These are phyloP conservation scores for Lamellibrachia columna DNA, from an alignment of 2,888 invertebrate genomes.

Conservation along the genomic window DNA sequence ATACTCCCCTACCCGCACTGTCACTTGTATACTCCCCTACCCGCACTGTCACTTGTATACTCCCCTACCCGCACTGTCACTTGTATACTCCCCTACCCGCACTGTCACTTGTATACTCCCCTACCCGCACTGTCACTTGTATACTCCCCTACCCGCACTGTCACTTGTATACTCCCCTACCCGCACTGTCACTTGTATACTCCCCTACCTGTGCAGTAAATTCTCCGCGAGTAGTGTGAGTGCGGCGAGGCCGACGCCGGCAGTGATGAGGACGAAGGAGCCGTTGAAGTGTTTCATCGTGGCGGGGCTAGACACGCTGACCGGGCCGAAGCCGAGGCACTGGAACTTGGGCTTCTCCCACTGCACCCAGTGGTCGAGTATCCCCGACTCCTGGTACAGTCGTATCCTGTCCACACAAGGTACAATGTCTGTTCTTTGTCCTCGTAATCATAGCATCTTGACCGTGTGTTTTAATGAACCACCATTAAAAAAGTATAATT, in stretches of 20 bases:
- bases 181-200: background rate
- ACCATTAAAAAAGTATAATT: too few relatives aligned
- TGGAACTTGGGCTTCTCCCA: background rate
- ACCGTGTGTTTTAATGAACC: too few relatives aligned
- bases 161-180: too few relatives aligned
- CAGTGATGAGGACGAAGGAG: background rate
- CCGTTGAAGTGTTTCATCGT: background rate
- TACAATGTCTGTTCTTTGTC: background rate
- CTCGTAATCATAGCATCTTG: background rate
- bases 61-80: too few relatives aligned
- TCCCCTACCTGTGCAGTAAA: background rate
- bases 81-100: too few relatives aligned
- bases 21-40: too few relatives aligned
- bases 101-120: too few relatives aligned
- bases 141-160: too few relatives aligned
- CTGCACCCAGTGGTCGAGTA: background rate
- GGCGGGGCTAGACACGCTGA: background rate
- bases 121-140: too few relatives aligned
- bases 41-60: too few relatives aligned
- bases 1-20: too few relatives aligned
- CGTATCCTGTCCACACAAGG: background rate
- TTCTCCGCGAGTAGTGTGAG: background rate
- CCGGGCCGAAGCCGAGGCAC: background rate
- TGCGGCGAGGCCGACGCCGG: background rate
- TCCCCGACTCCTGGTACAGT: constrained; percentile 9